Evolutionary conservation across 2,113 vertebrate species (phyloP).

Genomic region (Takifugu flavidus): DNA sequence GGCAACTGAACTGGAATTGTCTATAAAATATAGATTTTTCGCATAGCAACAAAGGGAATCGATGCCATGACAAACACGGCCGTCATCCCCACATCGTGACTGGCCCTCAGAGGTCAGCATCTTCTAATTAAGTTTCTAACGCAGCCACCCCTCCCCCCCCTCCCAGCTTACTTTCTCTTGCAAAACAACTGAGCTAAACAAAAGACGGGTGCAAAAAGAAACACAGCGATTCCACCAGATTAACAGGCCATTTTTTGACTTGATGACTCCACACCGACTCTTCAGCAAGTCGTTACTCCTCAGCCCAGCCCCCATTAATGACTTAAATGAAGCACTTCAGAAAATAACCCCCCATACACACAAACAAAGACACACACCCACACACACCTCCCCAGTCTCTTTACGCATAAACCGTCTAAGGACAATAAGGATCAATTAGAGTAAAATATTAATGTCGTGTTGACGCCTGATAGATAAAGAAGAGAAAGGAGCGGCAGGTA

Average conservation of each 20-base stretch:
- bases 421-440: conserved; percentile 42
- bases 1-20: no score
- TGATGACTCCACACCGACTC: no score
- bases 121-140: background rate
- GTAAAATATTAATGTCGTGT: conserved; percentile 31
- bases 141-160: background rate
- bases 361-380: background rate
- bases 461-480: conserved; percentile 27
- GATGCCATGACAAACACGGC: no score
- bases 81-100: no score
- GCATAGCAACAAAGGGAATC: no score
- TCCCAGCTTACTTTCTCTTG: background rate
- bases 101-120: no score
- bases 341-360: background rate
- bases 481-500: conserved; percentile 12
- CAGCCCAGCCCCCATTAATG: conserved; percentile 7
- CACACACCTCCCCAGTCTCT: conserved; percentile 4
- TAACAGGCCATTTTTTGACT: no score
- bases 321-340: conserved; percentile 11
- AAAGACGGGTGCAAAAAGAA: no score
- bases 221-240: no score
- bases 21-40: no score
- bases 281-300: background rate
- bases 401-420: conserved; percentile 41
- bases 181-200: no score